phyloP scores from a whole-genome alignment of 30 jellyfish, hydroid and myxozoan genomes.

The Turritopsis dohrnii region DNA sequence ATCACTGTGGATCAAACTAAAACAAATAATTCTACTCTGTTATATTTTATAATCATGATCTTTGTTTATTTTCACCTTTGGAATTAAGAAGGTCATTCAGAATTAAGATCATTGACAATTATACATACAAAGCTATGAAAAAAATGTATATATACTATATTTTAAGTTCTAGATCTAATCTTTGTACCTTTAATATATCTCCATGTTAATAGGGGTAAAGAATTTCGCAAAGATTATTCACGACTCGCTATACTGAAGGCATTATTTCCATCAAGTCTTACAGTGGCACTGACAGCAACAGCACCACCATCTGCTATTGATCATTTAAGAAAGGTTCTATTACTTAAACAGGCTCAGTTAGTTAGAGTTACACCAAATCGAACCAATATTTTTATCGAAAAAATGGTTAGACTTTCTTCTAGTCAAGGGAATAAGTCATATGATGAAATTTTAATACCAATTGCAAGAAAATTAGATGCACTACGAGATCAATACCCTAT shows the following conservation, averaged over 20 bases:
- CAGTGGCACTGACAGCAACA: constrained; percentile 35
- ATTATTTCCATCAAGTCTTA: constrained; percentile 17
- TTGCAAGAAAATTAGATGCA: constrained; percentile 5
- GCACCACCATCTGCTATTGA: constrained; percentile 22
- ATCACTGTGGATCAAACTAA: too few species aligned
- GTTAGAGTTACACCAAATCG: constrained; percentile 13
- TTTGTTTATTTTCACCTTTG: too few species aligned
- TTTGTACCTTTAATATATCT: too few species aligned
- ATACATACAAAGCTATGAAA: too few species aligned
- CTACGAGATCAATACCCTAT: constrained; percentile 2
- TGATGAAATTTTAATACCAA: constrained; percentile 30
- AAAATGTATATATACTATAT: too few species aligned
- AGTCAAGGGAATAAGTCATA: constrained; percentile 1
- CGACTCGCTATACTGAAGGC: not conserved
- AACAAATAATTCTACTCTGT: too few species aligned
- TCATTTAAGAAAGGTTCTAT: not conserved
- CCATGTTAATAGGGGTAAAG: too few species aligned
- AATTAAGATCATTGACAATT: too few species aligned
- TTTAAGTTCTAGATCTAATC: too few species aligned
- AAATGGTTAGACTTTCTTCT: not conserved
- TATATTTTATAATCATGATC: too few species aligned
- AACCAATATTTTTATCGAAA: not conserved
- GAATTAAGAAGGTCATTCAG: too few species aligned
- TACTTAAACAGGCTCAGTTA: not conserved
- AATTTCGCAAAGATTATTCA: not conserved